Conservation (phyloP, 2,113 vertebrate species). For the Hassar affinis region DNA sequence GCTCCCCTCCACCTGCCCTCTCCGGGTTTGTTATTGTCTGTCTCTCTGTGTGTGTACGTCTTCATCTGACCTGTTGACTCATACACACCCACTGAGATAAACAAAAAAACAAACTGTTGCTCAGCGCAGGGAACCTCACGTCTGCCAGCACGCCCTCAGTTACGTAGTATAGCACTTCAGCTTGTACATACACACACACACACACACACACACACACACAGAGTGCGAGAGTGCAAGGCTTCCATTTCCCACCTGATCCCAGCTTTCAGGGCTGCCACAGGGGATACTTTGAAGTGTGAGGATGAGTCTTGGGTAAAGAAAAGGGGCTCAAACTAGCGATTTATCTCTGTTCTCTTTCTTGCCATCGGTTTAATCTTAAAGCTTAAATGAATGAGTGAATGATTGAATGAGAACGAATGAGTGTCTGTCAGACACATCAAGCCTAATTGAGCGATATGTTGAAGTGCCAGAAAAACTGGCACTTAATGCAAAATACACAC, state of each 20-base stretch:
- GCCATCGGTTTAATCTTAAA: background rate
- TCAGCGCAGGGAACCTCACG: background rate
- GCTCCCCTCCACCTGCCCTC: background rate
- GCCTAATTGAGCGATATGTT: background rate
- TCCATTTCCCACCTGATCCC: slow-evolving; percentile 15
- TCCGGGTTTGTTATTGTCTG: background rate
- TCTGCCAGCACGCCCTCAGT: background rate
- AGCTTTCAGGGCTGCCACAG: background rate
- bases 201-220: background rate
- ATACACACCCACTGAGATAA: background rate
- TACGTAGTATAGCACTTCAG: background rate
- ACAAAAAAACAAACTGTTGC: background rate
- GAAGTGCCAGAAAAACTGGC: no score
- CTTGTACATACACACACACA: background rate
- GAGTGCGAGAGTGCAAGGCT: background rate
- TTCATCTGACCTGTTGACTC: background rate
- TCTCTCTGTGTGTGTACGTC: background rate
- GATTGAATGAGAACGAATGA: background rate
- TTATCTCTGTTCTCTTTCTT: background rate
- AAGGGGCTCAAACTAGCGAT: background rate
- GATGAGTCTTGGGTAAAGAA: background rate
- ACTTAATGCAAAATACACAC: no score
- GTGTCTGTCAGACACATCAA: background rate
- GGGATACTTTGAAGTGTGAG: background rate
- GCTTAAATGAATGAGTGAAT: background rate